These are phyloP conservation scores for Poeciliopsis paucimaculata DNA, from an alignment of 2,797 vertebrate genomes.

Conservation along the genomic window DNA sequence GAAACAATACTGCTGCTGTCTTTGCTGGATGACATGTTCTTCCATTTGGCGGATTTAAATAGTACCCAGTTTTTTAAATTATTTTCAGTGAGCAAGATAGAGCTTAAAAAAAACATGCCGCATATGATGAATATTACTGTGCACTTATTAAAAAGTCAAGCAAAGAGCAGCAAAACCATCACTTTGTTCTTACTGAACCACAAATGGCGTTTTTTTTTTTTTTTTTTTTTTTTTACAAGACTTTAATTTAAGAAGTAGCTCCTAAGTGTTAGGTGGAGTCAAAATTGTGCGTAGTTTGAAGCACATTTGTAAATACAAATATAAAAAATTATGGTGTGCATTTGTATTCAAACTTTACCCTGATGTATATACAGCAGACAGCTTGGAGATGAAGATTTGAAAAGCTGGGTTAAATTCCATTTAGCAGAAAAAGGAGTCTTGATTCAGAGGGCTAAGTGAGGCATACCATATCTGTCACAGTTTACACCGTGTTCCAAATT, in stretches of 20 bases:
- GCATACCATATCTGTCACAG: neutral
- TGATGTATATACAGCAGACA: neutral
- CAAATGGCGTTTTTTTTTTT: neutral
- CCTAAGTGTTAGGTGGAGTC: neutral
- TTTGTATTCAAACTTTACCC: neutral
- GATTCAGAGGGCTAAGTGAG: neutral
- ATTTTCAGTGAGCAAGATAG: neutral
- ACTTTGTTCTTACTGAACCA: neutral
- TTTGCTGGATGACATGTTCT: constrained; percentile 9
- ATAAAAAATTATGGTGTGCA: neutral
- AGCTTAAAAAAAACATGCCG: constrained; percentile 3
- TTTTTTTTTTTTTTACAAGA: neutral
- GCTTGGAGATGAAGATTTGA: too few species aligned
- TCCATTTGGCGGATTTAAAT: constrained; percentile 32
- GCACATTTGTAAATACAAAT: neutral
- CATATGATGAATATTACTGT: constrained; percentile 7
- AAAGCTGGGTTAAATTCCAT: too few species aligned
- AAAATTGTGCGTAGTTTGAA: neutral
- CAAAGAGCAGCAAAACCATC: neutral
- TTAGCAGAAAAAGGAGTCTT: neutral
- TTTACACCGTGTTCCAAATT: too few species aligned
- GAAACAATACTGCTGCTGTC: constrained; percentile 1
- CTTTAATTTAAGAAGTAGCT: neutral
- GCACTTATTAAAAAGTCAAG: constrained; percentile 6
- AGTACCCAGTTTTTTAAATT: neutral